phyloP scores from a whole-genome alignment of 2,113 vertebrate species.

The Dromiciops gliroides region DNA sequence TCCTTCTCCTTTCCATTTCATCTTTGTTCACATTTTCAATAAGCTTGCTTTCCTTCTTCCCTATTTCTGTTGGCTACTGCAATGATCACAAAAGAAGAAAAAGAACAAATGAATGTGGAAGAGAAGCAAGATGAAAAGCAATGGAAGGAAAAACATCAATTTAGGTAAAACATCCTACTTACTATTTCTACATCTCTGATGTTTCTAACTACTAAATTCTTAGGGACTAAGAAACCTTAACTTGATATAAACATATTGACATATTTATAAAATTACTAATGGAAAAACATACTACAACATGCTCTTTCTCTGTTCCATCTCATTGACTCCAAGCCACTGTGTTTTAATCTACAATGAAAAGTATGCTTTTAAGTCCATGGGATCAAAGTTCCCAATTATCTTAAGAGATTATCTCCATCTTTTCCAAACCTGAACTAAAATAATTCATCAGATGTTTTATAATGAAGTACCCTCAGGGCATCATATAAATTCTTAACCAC shows the following conservation, averaged over 20 bases:
- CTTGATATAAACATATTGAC: neutral
- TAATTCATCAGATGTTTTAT: neutral
- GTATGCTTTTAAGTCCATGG: neutral
- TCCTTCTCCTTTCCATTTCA: neutral
- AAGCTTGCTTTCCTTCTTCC: neutral
- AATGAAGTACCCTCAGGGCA: neutral
- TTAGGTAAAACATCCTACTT: neutral
- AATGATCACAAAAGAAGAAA: neutral
- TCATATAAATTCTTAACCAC: neutral
- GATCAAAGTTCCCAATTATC: neutral
- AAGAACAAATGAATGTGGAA: neutral
- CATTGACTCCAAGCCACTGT: neutral
- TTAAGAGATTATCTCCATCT: neutral
- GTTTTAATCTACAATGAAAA: neutral
- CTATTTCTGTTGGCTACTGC: neutral
- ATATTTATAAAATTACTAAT: neutral
- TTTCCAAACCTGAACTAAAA: neutral
- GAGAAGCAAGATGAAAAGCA: neutral
- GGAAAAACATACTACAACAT: neutral
- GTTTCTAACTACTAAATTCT: neutral
- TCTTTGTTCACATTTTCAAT: too few relatives aligned
- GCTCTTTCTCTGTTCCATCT: neutral
- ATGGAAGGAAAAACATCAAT: neutral
- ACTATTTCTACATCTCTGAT: neutral
- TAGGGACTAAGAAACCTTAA: neutral